These are phyloP conservation scores for Microdon myrmicae DNA, from an alignment of 2,888 invertebrate genomes.

Conservation along the genomic window DNA sequence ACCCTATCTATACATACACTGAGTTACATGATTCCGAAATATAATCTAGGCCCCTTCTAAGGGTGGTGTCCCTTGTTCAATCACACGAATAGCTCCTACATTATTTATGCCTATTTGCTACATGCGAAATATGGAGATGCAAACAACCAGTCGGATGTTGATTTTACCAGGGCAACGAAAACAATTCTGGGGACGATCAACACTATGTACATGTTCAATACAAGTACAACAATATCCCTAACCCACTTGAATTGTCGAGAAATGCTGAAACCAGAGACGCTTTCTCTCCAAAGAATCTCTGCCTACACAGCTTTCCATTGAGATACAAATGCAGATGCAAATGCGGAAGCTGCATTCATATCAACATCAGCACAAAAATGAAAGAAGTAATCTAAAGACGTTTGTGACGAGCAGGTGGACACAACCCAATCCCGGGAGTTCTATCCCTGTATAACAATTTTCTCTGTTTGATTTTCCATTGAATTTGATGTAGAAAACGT, in stretches of 20 bases:
- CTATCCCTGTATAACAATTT: neutral
- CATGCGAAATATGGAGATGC: neutral
- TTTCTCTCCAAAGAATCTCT: slow-evolving; percentile 8
- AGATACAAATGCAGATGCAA: slow-evolving; percentile 26
- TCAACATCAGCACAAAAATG: slow-evolving; percentile 32
- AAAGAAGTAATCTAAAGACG: slow-evolving; percentile 18
- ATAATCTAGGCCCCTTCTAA: too few relatives aligned
- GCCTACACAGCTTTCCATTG: too few relatives aligned
- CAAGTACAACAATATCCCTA: neutral
- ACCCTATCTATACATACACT: too few relatives aligned
- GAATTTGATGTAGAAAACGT: slow-evolving; percentile 1
- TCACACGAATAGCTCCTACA: slow-evolving; percentile 18
- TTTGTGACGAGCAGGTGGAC: slow-evolving; percentile 22
- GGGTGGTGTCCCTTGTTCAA: too few relatives aligned
- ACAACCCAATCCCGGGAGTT: too few relatives aligned
- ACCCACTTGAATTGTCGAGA: slow-evolving; percentile 24
- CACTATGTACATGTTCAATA: neutral
- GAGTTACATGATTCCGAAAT: too few relatives aligned
- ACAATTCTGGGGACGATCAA: slow-evolving; percentile 13
- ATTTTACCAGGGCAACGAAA: neutral
- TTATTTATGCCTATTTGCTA: slow-evolving; percentile 26
- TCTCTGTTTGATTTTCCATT: slow-evolving; percentile 1
- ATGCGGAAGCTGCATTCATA: slow-evolving; percentile 19
- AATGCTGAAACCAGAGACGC: slow-evolving; percentile 10
- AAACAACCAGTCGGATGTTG: slow-evolving; percentile 16